Conservation (phyloP, 2,797 vertebrate species). For the Australoheros facetus region DNA sequence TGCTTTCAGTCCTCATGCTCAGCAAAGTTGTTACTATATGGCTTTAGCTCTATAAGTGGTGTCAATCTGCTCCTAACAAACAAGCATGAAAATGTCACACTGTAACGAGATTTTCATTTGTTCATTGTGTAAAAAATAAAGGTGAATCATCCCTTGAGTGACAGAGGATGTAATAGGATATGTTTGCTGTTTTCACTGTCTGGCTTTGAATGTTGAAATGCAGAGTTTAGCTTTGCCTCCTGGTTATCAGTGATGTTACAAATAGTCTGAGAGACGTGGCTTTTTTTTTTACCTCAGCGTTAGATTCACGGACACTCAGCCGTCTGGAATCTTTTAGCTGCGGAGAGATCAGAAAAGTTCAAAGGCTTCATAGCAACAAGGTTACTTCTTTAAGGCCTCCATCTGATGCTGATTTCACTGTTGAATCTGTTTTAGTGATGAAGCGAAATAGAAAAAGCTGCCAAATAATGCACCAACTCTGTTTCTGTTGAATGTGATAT, state of each 20-base stretch:
- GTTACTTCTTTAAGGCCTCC: constrained; percentile 35
- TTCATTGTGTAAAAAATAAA: background rate
- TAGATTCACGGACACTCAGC: constrained; percentile 34
- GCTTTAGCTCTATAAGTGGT: background rate
- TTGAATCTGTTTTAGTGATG: constrained; percentile 31
- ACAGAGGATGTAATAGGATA: background rate
- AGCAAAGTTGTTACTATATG: background rate
- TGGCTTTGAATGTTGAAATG: constrained; percentile 28
- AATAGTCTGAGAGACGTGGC: constrained; percentile 23
- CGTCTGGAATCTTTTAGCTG: constrained; percentile 52
- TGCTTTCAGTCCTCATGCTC: background rate
- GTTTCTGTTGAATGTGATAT: constrained; percentile 9
- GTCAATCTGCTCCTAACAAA: background rate
- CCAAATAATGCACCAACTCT: background rate
- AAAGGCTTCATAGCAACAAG: constrained; percentile 55
- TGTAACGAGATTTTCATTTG: background rate
- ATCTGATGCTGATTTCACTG: constrained; percentile 40
- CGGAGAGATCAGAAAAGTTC: constrained; percentile 49
- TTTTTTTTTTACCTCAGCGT: constrained; percentile 34
- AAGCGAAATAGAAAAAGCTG: constrained; percentile 15
- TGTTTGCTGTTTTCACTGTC: background rate
- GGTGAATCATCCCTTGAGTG: background rate
- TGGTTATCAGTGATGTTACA: constrained; percentile 12
- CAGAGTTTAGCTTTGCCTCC: constrained; percentile 7
- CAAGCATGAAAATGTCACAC: background rate